Evolutionary conservation across 2,797 vertebrate species (phyloP).

Genomic region (Schizopygopsis pylzovi): DNA sequence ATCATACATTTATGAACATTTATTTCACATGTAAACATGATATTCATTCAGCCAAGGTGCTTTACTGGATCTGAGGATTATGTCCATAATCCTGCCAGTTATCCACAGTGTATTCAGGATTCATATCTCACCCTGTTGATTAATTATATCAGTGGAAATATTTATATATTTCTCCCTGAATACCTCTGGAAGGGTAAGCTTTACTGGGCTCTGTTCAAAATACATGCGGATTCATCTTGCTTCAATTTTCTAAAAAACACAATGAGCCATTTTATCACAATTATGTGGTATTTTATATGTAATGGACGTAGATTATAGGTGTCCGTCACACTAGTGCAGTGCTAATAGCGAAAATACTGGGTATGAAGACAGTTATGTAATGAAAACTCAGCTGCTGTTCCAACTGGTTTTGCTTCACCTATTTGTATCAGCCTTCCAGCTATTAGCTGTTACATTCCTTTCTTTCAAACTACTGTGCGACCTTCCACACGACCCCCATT

Average conservation of each 20-base stretch:
- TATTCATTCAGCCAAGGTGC: background rate
- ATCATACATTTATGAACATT: background rate
- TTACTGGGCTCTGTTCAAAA: background rate
- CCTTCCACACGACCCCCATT: constrained; percentile 51
- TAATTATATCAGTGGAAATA: background rate
- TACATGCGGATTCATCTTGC: background rate
- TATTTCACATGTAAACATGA: background rate
- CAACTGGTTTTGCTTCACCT: background rate
- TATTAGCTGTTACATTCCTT: constrained; percentile 9
- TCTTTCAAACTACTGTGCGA: constrained; percentile 18
- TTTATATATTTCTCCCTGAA: background rate
- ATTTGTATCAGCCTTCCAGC: constrained; percentile 7
- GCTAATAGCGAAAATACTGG: background rate
- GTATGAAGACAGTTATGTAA: background rate
- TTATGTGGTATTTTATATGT: background rate
- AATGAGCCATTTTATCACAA: background rate
- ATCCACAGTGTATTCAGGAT: background rate
- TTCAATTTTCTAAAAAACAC: background rate
- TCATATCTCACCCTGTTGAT: background rate
- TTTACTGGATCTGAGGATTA: constrained; percentile 8
- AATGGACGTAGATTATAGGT: background rate
- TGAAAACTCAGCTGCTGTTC: background rate
- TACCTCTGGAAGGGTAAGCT: background rate
- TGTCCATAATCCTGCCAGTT: background rate
- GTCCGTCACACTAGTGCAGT: background rate